Percentiles rank a stretch among this genome's conserved stretches.
Evolutionary conservation across 2,797 vertebrate species (phyloP).

Genomic region (Nothura maculosa): DNA sequence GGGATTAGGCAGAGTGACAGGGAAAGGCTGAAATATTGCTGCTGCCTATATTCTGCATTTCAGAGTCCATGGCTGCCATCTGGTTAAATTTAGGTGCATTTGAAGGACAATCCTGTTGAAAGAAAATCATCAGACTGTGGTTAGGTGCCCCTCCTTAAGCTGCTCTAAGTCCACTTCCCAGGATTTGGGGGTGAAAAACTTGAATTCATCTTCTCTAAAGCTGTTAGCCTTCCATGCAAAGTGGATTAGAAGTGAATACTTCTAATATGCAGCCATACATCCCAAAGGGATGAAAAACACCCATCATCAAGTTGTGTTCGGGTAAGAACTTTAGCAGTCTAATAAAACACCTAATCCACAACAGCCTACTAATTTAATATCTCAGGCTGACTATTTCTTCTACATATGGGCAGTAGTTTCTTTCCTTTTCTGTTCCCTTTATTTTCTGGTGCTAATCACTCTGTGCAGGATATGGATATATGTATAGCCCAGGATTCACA

Average conservation of each 20-base stretch:
- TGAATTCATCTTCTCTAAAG: background rate
- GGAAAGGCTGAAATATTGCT: background rate
- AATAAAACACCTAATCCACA: background rate
- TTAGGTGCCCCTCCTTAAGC: background rate
- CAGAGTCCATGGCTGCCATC: background rate
- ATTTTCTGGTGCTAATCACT: background rate
- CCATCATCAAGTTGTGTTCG: background rate
- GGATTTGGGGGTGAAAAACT: background rate
- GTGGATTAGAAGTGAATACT: too few relatives aligned
- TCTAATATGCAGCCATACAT: background rate
- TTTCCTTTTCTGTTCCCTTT: background rate
- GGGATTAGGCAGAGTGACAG: background rate
- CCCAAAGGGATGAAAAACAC: background rate
- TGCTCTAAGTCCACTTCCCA: background rate
- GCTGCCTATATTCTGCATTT: background rate
- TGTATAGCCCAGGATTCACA: background rate
- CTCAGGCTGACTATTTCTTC: background rate
- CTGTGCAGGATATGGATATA: background rate
- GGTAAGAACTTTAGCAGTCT: background rate
- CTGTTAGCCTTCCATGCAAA: accelerated
- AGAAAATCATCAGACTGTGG: slow-evolving; percentile 6
- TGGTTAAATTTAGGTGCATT: background rate
- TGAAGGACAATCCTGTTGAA: background rate
- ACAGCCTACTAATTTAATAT: background rate
- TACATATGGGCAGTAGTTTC: background rate